phyloP scores from a whole-genome alignment of 2,888 invertebrate genomes.

The Nemoura dubitans region DNA sequence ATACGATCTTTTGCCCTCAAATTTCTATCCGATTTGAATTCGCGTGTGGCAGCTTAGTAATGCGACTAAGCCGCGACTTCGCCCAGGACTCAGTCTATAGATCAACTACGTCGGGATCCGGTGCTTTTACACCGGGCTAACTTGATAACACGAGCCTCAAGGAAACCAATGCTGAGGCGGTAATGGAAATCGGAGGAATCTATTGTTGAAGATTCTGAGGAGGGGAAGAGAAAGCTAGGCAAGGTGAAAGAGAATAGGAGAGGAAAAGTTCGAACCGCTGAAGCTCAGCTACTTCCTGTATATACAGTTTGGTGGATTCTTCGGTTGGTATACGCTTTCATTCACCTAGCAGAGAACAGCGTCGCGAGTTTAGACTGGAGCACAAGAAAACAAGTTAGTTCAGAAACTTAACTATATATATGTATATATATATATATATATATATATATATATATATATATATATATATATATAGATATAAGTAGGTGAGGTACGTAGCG shows the following conservation, averaged over 20 bases:
- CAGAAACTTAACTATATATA: neutral
- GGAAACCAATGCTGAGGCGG: constrained; percentile 35
- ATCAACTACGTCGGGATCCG: neutral
- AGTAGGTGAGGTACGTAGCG: neutral
- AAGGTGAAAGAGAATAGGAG: neutral
- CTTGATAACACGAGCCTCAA: constrained; percentile 13
- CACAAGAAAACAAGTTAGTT: neutral
- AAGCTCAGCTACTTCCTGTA: constrained; percentile 18
- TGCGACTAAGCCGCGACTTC: neutral
- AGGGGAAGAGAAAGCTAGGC: constrained; percentile 3
- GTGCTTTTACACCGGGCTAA: neutral
- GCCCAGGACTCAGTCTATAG: neutral
- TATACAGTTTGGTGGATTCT: constrained; percentile 1
- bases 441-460: neutral
- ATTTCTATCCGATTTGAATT: too few species aligned
- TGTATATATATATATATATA: neutral
- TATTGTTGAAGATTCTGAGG: constrained; percentile 42
- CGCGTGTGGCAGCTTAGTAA: too few species aligned
- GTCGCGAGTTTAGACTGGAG: neutral
- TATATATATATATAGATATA: neutral
- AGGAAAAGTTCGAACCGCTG: neutral
- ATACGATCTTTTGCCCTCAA: too few species aligned
- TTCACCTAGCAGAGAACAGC: neutral
- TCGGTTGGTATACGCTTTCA: neutral
- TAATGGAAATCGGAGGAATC: constrained; percentile 46